phyloP scores from a whole-genome alignment of 1,140 invertebrate genomes.

The Calycopis cecrops region DNA sequence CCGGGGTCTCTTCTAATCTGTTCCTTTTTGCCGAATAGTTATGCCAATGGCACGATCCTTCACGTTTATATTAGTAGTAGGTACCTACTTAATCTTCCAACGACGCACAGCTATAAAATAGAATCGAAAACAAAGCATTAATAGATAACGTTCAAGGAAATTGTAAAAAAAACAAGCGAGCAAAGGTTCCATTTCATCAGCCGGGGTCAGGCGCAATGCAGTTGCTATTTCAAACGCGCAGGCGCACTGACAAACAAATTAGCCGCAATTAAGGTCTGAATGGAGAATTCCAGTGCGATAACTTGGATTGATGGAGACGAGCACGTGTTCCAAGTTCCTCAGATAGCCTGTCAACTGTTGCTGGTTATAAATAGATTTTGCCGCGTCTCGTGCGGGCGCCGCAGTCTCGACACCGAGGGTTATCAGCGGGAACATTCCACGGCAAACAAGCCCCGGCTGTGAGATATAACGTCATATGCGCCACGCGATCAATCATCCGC shows the following conservation, averaged over 20 bases:
- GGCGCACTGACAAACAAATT: slow-evolving; percentile 19
- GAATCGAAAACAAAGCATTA: too few relatives aligned
- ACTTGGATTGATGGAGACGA: slow-evolving; percentile 14
- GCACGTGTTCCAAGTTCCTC: slow-evolving; percentile 44
- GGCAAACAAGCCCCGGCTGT: slow-evolving; percentile 48
- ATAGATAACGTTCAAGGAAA: neutral
- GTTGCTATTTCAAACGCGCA: neutral
- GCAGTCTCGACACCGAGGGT: slow-evolving; percentile 38
- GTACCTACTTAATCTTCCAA: neutral
- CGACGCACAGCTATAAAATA: too few relatives aligned
- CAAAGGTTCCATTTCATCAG: slow-evolving; percentile 8
- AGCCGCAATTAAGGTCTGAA: slow-evolving; percentile 31
- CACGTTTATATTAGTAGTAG: too few relatives aligned
- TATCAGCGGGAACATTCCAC: slow-evolving; percentile 67
- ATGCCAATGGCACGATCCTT: too few relatives aligned
- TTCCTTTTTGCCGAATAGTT: too few relatives aligned
- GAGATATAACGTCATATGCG: neutral
- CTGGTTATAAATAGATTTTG: slow-evolving; percentile 45
- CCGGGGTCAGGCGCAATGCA: neutral
- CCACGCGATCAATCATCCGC: neutral
- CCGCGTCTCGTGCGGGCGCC: slow-evolving; percentile 48
- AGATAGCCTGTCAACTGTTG: slow-evolving; percentile 40
- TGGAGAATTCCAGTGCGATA: slow-evolving; percentile 44
- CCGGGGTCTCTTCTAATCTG: too few relatives aligned
- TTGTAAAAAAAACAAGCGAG: neutral